A percentile compares a stretch with the other conserved stretches of the same genome.
phyloP scores from a whole-genome alignment of 2,113 vertebrate species.

The Corythornis cristatus region DNA sequence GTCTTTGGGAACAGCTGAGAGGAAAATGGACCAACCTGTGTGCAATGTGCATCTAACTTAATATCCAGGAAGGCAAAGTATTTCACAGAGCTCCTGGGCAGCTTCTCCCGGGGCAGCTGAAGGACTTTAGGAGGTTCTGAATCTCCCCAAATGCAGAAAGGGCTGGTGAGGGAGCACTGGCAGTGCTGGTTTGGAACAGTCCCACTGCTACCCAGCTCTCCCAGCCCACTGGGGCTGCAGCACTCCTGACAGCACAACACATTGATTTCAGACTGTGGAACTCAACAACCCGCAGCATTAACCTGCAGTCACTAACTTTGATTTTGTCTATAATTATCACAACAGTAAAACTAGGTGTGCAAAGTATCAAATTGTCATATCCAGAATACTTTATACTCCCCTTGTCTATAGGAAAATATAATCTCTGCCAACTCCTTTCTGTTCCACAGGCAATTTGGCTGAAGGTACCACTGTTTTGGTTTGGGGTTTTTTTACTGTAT shows the following conservation, averaged over 20 bases:
- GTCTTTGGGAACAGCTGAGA: not conserved
- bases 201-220: rapidly evolving
- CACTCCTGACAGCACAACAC: rapidly evolving
- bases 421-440: not conserved
- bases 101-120: not conserved
- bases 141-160: not conserved
- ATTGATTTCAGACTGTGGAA: not conserved
- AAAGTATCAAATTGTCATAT: not conserved
- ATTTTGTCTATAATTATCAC: not conserved
- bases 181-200: rapidly evolving
- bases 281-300: not conserved
- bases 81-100: not conserved
- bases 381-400: not conserved
- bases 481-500: not conserved
- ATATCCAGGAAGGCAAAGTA: not conserved
- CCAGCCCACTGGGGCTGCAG: not conserved
- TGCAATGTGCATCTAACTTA: rapidly evolving
- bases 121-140: not conserved
- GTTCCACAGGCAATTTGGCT: not conserved
- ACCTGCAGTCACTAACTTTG: not conserved
- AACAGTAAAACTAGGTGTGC: not conserved
- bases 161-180: not conserved
- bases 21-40: not conserved
- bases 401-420: not conserved
- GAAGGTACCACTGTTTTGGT: not conserved